Evolutionary conservation across 2,113 vertebrate genomes (phyloP).

Genomic region (Lipotes vexillifer): DNA sequence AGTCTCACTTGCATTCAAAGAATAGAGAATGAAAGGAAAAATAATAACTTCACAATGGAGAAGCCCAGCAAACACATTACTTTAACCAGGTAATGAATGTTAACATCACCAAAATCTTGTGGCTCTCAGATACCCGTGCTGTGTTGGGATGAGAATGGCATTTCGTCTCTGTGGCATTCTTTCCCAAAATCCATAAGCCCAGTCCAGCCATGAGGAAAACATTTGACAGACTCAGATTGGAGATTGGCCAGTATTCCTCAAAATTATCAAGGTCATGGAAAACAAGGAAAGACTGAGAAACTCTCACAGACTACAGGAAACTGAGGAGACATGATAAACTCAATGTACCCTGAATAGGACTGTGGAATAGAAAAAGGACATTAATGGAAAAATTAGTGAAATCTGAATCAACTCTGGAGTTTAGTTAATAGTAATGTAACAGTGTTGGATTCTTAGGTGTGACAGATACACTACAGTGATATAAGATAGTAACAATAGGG

Average conservation of each 20-base stretch:
- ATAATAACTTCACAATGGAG: neutral
- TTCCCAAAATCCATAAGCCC: neutral
- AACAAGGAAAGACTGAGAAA: neutral
- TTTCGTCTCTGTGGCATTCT: neutral
- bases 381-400: neutral
- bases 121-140: neutral
- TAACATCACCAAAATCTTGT: neutral
- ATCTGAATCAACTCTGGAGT: neutral
- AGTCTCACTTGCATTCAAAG: neutral
- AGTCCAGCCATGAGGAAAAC: neutral
- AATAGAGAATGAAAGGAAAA: neutral
- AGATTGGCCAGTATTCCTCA: neutral
- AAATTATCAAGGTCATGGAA: neutral
- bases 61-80: neutral
- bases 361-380: neutral
- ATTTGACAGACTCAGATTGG: neutral
- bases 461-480: neutral
- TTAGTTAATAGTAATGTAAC: neutral
- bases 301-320: neutral
- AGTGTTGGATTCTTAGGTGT: neutral
- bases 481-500: neutral
- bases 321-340: neutral
- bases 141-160: neutral
- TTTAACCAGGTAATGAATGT: neutral
- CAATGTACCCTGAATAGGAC: neutral